Conservation (phyloP, 2,888 invertebrate genomes). For the Andrena camellia region DNA sequence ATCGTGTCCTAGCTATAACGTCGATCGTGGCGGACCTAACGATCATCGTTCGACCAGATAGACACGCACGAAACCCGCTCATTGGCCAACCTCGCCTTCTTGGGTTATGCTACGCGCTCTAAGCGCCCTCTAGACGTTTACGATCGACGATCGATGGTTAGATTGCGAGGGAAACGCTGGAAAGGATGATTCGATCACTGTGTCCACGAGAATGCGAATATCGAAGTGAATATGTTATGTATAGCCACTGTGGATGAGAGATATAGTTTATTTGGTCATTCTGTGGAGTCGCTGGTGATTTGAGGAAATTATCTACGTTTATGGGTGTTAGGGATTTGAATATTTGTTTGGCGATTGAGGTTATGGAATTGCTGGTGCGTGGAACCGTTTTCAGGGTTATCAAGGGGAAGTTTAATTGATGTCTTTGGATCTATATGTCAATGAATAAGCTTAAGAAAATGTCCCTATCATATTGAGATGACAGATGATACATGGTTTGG, state of each 20-base stretch:
- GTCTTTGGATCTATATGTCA: no score
- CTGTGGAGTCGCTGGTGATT: background rate
- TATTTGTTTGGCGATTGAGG: background rate
- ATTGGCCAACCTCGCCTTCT: background rate
- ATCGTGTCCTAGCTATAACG: slow-evolving; percentile 43
- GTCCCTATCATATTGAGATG: no score
- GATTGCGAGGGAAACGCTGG: background rate
- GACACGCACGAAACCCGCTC: slow-evolving; percentile 7
- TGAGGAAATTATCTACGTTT: background rate
- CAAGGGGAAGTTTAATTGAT: background rate
- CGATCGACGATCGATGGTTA: slow-evolving; percentile 40
- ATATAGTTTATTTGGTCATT: background rate
- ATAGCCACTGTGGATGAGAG: background rate
- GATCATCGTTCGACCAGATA: slow-evolving; percentile 55
- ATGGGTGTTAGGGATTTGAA: background rate
- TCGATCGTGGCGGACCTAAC: slow-evolving; percentile 53
- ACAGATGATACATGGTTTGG: no score
- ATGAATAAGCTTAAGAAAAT: no score
- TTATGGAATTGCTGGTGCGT: background rate
- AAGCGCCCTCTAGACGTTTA: slow-evolving; percentile 31
- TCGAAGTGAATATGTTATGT: background rate
- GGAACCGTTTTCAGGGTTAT: background rate
- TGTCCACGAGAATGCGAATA: background rate
- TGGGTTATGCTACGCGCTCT: slow-evolving; percentile 3
- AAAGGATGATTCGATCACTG: slow-evolving; percentile 8